These are phyloP conservation scores for Mayetiola destructor DNA, from an alignment of 2,888 invertebrate genomes.

Conservation along the genomic window DNA sequence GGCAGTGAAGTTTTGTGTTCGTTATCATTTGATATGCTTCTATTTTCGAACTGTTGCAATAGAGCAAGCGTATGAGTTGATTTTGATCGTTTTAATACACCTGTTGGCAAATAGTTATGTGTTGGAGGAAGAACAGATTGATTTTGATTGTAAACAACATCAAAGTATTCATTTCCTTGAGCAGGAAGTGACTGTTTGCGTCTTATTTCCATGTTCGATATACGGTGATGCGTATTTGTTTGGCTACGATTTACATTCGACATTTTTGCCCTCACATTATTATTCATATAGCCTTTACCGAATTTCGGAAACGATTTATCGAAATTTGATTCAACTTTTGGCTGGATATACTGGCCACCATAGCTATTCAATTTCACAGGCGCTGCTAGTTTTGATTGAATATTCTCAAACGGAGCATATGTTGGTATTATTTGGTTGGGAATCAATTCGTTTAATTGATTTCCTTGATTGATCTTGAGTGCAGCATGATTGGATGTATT, in stretches of 20 bases:
- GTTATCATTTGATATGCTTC: too few relatives aligned
- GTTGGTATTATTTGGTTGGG: background rate
- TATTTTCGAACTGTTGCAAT: background rate
- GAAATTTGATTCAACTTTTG: background rate
- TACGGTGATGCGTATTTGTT: background rate
- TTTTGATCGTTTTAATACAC: slow-evolving; percentile 3
- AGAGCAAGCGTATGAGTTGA: background rate
- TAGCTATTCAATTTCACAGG: slow-evolving; percentile 2
- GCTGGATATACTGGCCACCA: slow-evolving; percentile 1
- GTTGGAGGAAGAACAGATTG: too few relatives aligned
- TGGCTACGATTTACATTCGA: background rate
- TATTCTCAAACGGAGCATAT: background rate
- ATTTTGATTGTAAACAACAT: background rate
- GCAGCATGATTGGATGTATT: background rate
- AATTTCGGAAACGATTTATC: background rate
- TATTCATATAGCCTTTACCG: background rate
- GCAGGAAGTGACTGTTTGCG: slow-evolving; percentile 6
- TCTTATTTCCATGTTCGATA: background rate
- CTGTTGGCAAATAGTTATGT: background rate
- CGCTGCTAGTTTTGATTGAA: background rate
- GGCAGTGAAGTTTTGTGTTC: background rate
- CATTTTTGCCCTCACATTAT: background rate
- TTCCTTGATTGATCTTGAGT: background rate
- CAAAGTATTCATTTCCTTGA: background rate
- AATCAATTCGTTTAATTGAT: background rate